Conservation (phyloP, 2,113 vertebrate genomes). For the Leucopsar rothschildi region DNA sequence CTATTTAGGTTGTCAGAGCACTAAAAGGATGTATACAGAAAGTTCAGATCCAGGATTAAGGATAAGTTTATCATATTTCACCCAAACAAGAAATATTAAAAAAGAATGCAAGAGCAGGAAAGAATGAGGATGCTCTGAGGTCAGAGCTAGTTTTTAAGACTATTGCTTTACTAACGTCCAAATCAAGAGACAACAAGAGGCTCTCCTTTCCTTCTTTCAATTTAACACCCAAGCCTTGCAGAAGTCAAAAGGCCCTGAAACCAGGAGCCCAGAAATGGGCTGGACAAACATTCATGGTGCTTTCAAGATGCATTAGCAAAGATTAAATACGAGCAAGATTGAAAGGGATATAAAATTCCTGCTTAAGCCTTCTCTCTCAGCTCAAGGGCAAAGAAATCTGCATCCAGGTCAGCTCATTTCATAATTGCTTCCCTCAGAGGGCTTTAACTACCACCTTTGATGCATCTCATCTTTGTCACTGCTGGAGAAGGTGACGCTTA, state of each 20-base stretch:
- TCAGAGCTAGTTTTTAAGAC: background rate
- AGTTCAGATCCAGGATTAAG: background rate
- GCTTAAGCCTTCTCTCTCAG: constrained; percentile 2
- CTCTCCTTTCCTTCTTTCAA: background rate
- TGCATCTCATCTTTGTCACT: background rate
- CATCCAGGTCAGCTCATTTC: constrained; percentile 5
- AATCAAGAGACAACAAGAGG: background rate
- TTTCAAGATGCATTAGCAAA: constrained; percentile 17
- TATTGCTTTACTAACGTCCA: background rate
- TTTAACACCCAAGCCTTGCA: background rate
- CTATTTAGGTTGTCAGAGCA: background rate
- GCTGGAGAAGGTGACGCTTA: background rate
- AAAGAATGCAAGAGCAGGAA: background rate
- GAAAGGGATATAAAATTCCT: background rate
- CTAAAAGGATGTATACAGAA: background rate
- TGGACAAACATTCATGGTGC: background rate
- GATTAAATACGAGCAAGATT: constrained; percentile 29
- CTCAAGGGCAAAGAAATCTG: constrained; percentile 9
- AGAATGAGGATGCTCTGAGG: background rate
- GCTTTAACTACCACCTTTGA: background rate
- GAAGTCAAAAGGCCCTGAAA: background rate
- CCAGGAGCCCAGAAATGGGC: background rate
- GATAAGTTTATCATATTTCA: background rate
- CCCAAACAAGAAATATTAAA: background rate
- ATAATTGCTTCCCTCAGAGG: background rate